These are phyloP conservation scores for Leuciscus idus DNA, from an alignment of 2,113 vertebrate genomes.

Conservation along the genomic window DNA sequence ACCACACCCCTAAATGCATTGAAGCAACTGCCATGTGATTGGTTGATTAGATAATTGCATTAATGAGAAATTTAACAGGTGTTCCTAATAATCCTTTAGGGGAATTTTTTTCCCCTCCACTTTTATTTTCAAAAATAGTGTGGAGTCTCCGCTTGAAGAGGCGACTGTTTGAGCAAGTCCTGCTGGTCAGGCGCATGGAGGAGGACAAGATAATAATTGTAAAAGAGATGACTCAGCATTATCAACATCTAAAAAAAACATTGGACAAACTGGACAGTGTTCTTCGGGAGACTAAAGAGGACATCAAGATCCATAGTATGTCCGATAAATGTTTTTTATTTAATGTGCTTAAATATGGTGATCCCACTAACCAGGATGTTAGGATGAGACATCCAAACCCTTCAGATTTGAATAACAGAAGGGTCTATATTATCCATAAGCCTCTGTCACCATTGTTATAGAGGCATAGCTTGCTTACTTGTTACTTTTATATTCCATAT, in stretches of 20 bases:
- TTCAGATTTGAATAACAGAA: no score
- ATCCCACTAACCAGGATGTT: background rate
- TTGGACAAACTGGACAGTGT: background rate
- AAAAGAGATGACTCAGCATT: background rate
- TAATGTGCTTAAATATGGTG: background rate
- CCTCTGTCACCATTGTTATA: no score
- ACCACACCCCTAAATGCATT: no score
- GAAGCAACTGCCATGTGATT: no score
- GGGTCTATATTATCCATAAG: no score
- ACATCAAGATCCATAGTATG: background rate
- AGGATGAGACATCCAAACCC: no score
- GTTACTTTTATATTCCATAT: no score
- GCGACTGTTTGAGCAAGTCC: background rate
- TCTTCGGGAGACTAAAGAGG: background rate
- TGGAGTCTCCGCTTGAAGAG: background rate
- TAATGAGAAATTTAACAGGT: no score
- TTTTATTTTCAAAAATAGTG: background rate
- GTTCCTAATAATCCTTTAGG: no score
- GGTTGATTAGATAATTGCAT: no score
- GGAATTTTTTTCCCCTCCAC: background rate
- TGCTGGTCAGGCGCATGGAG: background rate
- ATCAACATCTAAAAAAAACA: background rate
- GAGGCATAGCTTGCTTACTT: no score
- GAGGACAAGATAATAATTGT: conserved; percentile 2
- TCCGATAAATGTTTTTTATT: background rate